Conservation (phyloP, 2,113 vertebrate species). For the Platysternon megacephalum region DNA sequence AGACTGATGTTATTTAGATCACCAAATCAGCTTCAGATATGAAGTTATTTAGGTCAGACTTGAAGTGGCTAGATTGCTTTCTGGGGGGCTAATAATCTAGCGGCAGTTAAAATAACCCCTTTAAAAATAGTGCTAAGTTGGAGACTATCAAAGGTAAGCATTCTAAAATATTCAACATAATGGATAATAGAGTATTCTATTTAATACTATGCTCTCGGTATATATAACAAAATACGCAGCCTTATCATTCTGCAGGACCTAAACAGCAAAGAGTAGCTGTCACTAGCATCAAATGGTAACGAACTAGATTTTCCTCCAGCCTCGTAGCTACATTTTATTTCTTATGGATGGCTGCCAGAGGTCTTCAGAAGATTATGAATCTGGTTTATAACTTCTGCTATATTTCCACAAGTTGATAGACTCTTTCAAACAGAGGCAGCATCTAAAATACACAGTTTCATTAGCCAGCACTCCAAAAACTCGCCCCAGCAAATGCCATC, state of each 20-base stretch:
- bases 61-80: background rate
- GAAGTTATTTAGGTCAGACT: background rate
- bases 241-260: rapidly evolving
- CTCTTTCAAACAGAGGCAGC: no score
- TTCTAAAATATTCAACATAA: rapidly evolving
- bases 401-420: background rate
- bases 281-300: background rate
- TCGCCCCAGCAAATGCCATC: background rate
- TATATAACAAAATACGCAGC: background rate
- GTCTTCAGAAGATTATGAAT: background rate
- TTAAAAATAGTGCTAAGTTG: no score
- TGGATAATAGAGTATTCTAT: background rate
- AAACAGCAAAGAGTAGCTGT: rapidly evolving
- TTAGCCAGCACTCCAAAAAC: background rate
- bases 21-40: background rate
- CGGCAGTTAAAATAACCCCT: no score
- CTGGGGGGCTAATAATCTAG: no score
- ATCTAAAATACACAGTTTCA: background rate
- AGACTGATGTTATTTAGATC: no score
- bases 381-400: background rate
- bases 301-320: background rate
- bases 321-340: background rate
- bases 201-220: background rate
- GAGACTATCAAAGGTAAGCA: rapidly evolving
- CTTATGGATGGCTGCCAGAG: background rate